Evolutionary conservation across 2,113 vertebrate genomes (phyloP).

Genomic region (Saccopteryx leptura): DNA sequence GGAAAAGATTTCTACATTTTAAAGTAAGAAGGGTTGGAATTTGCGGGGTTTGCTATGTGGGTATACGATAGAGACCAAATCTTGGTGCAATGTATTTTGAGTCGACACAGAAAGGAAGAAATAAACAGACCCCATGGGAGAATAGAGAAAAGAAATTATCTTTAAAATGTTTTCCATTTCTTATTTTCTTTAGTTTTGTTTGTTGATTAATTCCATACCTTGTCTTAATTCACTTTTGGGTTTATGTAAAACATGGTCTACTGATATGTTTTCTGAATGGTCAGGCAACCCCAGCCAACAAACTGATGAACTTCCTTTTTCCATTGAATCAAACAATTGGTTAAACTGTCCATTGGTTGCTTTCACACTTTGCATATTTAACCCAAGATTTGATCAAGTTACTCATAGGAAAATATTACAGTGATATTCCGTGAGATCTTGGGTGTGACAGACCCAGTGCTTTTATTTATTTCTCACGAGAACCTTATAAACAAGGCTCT

Average conservation of each 20-base stretch:
- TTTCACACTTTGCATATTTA: conserved; percentile 36
- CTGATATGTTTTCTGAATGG: background rate
- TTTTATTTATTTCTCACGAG: conserved; percentile 27
- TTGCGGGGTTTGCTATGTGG: background rate
- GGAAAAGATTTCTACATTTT: conserved; percentile 22
- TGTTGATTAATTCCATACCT: background rate
- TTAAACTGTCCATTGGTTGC: conserved; percentile 9
- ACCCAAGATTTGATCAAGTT: conserved; percentile 9
- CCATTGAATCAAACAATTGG: background rate
- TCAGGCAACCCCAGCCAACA: background rate
- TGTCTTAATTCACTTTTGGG: conserved; percentile 21
- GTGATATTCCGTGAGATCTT: background rate
- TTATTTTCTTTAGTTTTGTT: background rate
- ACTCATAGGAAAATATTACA: background rate
- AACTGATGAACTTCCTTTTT: background rate
- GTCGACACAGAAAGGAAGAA: background rate
- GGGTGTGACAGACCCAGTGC: background rate
- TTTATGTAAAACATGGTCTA: background rate
- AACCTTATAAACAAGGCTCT: background rate
- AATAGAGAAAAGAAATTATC: conserved; percentile 18
- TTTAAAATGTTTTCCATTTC: background rate
- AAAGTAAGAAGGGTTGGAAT: background rate
- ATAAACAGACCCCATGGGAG: background rate
- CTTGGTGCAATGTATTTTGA: background rate
- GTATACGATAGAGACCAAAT: background rate